Evolutionary conservation across 2,888 invertebrate species (phyloP), one percentile per base, ranked within the genome.

Genomic region (Margaritifera margaritifera): DNA sequence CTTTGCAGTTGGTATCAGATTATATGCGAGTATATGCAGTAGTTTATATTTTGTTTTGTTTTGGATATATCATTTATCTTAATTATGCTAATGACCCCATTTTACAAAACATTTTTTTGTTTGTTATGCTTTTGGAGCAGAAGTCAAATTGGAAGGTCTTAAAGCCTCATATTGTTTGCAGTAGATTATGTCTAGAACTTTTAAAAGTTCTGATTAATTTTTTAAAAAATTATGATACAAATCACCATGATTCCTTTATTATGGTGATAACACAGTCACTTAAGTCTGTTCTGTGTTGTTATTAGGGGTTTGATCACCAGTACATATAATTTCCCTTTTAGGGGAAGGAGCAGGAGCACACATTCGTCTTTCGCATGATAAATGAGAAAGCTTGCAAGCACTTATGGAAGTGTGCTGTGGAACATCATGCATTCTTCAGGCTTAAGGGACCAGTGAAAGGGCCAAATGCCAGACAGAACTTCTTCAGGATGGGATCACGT

Each of bases 301-400:
- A 8, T n/a, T 42, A 20, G 20, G 25, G 8, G 2, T 53, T 53
- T 50, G 19, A 52, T 24, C 25, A 50, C 61, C 50, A 56, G 11
- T 58, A 58, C 50, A 51, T 68, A 25, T 51, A 22, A 58, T n/a
- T 31, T 50, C 31, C 58, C 15, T 77, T 73, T 27, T 77, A 90
- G 90, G 97, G 97, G 0, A 92, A 94, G 63, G 97, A 98, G 90
- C 98, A 99, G 88, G 98, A 99, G 88, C 99, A 99, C 90, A 98
- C 98, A 0, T 99, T 99, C 90, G 98, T 99, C 6, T 99, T 99
- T 90, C 92, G 93, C 69, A 91, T 99, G 80, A 94, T 95, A 24
- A 99, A 98, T 89, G 97, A 98, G 89, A 98, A 98, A 90, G 98
- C 99, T 1, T 98, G 98, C 90, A 99, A 99, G 90, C 99, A 99